Evolutionary conservation across 2,113 vertebrate species (phyloP).

Genomic region (Indri indri): DNA sequence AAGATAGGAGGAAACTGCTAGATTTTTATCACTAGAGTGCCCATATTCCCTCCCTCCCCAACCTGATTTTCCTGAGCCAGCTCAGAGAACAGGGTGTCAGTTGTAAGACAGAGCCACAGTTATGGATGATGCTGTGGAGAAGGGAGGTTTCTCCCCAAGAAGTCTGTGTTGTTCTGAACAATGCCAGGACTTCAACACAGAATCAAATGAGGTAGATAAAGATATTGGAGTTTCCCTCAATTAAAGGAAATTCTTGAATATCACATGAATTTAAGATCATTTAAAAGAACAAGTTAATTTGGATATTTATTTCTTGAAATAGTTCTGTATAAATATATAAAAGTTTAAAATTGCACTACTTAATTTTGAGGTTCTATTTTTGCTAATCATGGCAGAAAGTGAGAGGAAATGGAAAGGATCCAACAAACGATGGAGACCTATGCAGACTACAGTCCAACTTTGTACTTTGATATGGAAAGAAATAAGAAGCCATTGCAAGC

Average conservation of each 20-base stretch:
- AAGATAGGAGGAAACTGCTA: neutral
- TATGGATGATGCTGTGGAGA: neutral
- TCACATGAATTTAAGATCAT: neutral
- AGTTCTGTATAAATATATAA: neutral
- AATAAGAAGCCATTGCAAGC: neutral
- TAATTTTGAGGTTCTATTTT: neutral
- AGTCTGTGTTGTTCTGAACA: neutral
- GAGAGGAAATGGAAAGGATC: neutral
- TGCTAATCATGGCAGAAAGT: slow-evolving; percentile 7
- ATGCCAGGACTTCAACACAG: neutral
- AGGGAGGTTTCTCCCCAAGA: neutral
- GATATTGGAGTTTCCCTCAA: neutral
- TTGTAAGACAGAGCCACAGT: neutral
- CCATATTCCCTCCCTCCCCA: neutral
- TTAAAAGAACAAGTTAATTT: neutral
- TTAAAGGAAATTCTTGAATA: slow-evolving; percentile 23
- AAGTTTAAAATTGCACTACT: neutral
- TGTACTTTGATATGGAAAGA: neutral
- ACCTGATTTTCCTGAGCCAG: neutral
- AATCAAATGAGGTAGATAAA: neutral
- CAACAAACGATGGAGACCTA: neutral
- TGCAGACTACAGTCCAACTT: neutral
- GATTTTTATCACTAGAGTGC: neutral
- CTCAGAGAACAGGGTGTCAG: neutral
- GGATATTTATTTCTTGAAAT: slow-evolving; percentile 44